Conservation (phyloP, 2,888 invertebrate species). For the Leistus spinibarbis region DNA sequence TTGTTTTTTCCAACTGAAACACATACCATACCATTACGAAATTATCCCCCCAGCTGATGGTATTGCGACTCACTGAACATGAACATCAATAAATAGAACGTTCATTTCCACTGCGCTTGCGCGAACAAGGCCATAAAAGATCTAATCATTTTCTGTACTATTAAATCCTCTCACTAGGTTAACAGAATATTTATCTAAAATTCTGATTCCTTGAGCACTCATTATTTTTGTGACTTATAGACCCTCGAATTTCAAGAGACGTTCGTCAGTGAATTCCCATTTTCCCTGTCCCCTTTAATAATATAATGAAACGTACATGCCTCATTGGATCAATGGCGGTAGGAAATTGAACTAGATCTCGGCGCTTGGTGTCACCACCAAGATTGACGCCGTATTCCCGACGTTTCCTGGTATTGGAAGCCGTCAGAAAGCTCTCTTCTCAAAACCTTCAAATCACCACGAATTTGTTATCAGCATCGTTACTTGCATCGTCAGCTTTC, state of each 20-base stretch:
- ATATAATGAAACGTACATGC: background rate
- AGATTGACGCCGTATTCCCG: background rate
- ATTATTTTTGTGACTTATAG: too few species aligned
- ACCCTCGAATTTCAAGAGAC: too few species aligned
- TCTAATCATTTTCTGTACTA: too few species aligned
- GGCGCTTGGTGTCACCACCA: background rate
- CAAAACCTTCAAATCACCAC: background rate
- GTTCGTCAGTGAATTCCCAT: too few species aligned
- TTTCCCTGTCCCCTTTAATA: too few species aligned
- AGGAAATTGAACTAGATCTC: background rate
- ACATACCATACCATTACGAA: background rate
- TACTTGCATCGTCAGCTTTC: background rate
- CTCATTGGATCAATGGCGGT: background rate
- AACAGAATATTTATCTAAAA: too few species aligned
- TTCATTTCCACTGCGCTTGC: background rate
- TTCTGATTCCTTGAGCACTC: too few species aligned
- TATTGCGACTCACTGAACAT: background rate
- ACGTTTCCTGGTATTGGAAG: background rate
- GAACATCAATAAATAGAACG: background rate
- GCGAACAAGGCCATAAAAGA: too few species aligned
- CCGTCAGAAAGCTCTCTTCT: background rate
- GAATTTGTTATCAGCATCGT: background rate
- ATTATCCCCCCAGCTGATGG: background rate
- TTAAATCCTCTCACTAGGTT: too few species aligned
- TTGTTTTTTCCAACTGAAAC: background rate